Percentiles rank a stretch among this genome's conserved stretches.
Conservation (phyloP, 2,888 invertebrate species). For the Crioceris asparagi region DNA sequence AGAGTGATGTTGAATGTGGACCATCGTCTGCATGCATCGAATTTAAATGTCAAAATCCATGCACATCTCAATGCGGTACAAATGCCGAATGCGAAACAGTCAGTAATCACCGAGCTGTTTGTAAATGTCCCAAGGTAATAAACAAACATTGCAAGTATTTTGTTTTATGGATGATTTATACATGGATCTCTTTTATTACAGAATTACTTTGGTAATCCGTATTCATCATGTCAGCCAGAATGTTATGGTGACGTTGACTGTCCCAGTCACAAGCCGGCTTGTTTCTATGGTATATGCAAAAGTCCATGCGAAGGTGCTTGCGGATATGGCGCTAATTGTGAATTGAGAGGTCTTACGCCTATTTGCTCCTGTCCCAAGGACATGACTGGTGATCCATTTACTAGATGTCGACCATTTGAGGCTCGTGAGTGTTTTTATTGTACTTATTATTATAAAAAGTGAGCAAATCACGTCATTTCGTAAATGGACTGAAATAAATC, state of each 20-base stretch:
- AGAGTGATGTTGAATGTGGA: conserved; percentile 63
- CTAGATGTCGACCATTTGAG: conserved; percentile 69
- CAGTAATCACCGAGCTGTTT: conserved; percentile 61
- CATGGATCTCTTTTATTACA: conserved; percentile 9
- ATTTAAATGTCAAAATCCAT: conserved; percentile 67
- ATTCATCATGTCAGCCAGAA: conserved; percentile 66
- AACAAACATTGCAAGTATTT: background rate
- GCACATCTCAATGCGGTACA: conserved; percentile 57
- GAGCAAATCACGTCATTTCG: too few relatives aligned
- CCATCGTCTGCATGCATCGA: conserved; percentile 59
- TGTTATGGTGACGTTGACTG: conserved; percentile 73
- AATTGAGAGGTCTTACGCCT: conserved; percentile 66
- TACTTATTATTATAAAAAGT: too few relatives aligned
- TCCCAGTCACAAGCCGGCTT: conserved; percentile 64
- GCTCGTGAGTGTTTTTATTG: conserved; percentile 64
- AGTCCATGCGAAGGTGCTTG: conserved; percentile 77
- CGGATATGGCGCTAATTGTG: conserved; percentile 70
- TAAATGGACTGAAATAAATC: too few relatives aligned
- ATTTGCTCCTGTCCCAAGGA: conserved; percentile 78
- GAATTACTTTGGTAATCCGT: conserved; percentile 64
- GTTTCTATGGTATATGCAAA: conserved; percentile 69
- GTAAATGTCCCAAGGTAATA: conserved; percentile 69
- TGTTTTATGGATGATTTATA: background rate
- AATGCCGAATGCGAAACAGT: conserved; percentile 70
- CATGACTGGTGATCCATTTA: conserved; percentile 81